phyloP scores from a whole-genome alignment of 2,113 vertebrate genomes.

The Murina feae region DNA sequence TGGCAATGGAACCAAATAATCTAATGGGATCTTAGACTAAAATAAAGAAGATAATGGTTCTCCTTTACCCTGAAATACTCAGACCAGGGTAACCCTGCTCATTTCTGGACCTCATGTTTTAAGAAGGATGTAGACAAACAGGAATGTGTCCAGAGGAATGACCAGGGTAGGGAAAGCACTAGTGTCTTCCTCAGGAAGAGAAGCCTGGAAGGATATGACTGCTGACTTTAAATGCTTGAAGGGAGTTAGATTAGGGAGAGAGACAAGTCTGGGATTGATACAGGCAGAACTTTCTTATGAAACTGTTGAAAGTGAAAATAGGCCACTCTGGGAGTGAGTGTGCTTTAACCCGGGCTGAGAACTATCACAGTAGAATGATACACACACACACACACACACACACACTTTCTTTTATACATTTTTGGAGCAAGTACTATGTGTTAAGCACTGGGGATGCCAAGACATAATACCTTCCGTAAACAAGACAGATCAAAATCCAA shows the following conservation, averaged over 20 bases:
- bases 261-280: neutral
- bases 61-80: constrained; percentile 20
- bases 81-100: neutral
- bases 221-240: neutral
- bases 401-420: neutral
- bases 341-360: neutral
- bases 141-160: neutral
- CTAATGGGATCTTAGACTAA: neutral
- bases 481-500: neutral
- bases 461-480: neutral
- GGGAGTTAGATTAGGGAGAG: neutral
- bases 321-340: neutral
- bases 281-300: neutral
- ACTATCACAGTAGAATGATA: neutral
- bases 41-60: neutral
- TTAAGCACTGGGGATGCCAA: neutral
- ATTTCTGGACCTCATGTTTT: neutral
- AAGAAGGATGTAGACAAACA: neutral
- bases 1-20: neutral
- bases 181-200: neutral
- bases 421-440: neutral
- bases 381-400: neutral
- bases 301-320: neutral
- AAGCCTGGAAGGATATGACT: neutral
- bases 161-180: neutral